A percentile compares a stretch with the other conserved stretches of the same genome.
These are phyloP conservation scores for Pyrochroa serraticornis DNA, from an alignment of 2,888 invertebrate species.

Conservation along the genomic window DNA sequence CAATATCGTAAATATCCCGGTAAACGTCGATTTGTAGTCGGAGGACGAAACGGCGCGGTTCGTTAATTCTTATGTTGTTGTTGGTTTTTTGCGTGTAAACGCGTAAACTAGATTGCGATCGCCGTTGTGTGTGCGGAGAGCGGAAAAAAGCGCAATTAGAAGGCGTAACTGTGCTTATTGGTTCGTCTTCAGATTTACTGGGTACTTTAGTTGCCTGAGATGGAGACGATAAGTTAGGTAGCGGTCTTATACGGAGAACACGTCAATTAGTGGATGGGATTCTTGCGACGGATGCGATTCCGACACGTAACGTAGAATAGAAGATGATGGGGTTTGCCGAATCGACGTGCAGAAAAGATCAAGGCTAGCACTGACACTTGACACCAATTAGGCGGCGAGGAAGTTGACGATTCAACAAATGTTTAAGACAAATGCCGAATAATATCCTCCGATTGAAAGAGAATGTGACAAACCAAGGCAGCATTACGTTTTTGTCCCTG, in stretches of 20 bases:
- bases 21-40: constrained; percentile 44
- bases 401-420: no score
- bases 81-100: constrained; percentile 22
- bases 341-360: not conserved
- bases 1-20: constrained; percentile 50
- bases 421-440: no score
- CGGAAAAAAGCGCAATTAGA: constrained; percentile 42
- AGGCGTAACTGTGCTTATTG: constrained; percentile 45
- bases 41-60: constrained; percentile 34
- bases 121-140: constrained; percentile 9
- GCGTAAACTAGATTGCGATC: constrained; percentile 34
- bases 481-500: no score
- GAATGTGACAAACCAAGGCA: no score
- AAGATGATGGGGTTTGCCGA: constrained; percentile 11
- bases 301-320: constrained; percentile 14
- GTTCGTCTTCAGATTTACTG: constrained; percentile 44
- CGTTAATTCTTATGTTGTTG: constrained; percentile 35
- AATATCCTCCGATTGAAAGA: no score
- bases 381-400: no score
- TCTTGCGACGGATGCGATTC: constrained; percentile 19
- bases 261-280: constrained; percentile 44
- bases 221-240: constrained; percentile 39
- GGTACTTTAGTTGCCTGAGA: constrained; percentile 37
- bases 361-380: no score
- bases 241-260: constrained; percentile 39